Base-by-base conservation (phyloP, 2,113 vertebrate species). In the Arvicanthis niloticus region DNA sequence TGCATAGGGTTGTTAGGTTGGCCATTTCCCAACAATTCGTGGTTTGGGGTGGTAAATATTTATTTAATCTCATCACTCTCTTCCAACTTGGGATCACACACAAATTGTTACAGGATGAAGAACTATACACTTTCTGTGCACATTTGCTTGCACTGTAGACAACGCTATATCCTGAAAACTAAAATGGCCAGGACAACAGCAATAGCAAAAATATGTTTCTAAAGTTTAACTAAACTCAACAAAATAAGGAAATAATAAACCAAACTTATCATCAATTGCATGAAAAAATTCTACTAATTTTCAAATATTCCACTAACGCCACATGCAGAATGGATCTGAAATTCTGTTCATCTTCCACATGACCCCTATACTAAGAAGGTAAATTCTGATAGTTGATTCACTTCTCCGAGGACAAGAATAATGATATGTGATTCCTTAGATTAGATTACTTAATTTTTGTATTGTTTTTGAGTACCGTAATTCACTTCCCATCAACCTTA, bases 241-340 rank as follows among this genome's bases (percentile, higher is more conserved):
- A 87, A 96, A 93, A 93, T 51, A 82, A 94, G 94, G 21, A 86
- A 13, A 51, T 48, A 68, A 81, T 19, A 93, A 92, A 87, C 31
- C 45, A 92, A 91, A 96, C 34, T 12, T 92, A 56, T 81, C 10
- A 48, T 62, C 29, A 67, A 48, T 31, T 45, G 29, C 5, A 7
- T 48, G 29, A 67, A 45, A 45, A 96, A n/a, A 21, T 13, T 37
- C 51, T 53, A 82, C 37, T 37, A 80, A 96, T 77, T 91, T 75
- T 8, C 65, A 81, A 77, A 48, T 89, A 87, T 73, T 91, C 37
- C 21, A 73, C 9, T 21, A 48, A 15, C 45, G 24, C 37, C 29
- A 91, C 4, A 5, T 91, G 56, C 3, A 53, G 91, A 94, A 4
- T 73, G 31, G 48, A 86, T 68, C 21, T 40, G 37, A 93, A 92